A percentile compares a stretch with the other conserved stretches of the same genome.
Conservation (phyloP, 2,888 invertebrate genomes). For the Dorcus parallelipipedus region DNA sequence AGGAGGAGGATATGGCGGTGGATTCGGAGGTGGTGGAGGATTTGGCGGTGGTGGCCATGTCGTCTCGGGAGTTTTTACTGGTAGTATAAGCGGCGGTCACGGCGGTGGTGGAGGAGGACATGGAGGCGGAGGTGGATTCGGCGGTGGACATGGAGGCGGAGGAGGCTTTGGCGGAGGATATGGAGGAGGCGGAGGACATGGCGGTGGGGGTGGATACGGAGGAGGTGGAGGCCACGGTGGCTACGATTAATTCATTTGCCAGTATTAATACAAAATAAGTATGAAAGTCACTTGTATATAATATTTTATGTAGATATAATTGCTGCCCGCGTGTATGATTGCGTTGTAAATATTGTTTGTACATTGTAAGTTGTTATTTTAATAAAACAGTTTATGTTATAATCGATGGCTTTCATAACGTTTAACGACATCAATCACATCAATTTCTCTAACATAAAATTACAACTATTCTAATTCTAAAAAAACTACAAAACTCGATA, state of each 20-base stretch:
- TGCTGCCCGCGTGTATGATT: slow-evolving; percentile 4
- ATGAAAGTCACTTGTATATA: slow-evolving; percentile 1
- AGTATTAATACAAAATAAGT: too few species aligned
- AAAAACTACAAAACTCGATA: too few species aligned
- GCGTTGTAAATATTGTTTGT: slow-evolving; percentile 4
- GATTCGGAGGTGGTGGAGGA: slow-evolving; percentile 9
- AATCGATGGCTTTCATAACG: too few species aligned
- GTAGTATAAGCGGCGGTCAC: slow-evolving; percentile 8
- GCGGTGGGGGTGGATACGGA: background rate
- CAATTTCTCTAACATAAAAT: too few species aligned
- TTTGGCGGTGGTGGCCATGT: slow-evolving; percentile 5
- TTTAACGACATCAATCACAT: too few species aligned
- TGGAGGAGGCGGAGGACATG: slow-evolving; percentile 13
- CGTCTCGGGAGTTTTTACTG: slow-evolving; percentile 11
- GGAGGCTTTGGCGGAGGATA: slow-evolving; percentile 13
- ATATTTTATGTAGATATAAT: slow-evolving; percentile 1
- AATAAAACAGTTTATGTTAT: background rate
- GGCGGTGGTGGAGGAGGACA: slow-evolving; percentile 12
- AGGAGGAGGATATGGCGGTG: slow-evolving; percentile 8
- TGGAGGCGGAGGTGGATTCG: slow-evolving; percentile 13
- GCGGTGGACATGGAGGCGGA: background rate
- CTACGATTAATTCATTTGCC: slow-evolving; percentile 9
- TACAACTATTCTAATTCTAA: too few species aligned
- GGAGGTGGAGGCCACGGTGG: slow-evolving; percentile 16
- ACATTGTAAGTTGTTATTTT: slow-evolving; percentile 2